phyloP scores from a whole-genome alignment of 2,888 invertebrate species.

The Eudasyphora cyanicolor region DNA sequence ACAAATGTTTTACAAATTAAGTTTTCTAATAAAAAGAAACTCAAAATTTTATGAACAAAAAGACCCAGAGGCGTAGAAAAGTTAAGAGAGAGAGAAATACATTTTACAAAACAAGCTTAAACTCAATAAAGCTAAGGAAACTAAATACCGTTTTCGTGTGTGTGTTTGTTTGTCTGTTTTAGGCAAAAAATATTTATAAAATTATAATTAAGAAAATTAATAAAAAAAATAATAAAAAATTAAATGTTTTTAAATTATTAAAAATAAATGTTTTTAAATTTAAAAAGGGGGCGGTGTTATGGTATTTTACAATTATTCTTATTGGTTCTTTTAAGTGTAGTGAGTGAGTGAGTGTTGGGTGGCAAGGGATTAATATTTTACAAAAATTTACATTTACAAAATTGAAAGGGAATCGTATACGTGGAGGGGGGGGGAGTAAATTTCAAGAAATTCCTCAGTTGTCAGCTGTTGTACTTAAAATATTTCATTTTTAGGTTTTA shows the following conservation, averaged over 20 bases:
- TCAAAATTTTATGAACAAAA: conserved; percentile 7
- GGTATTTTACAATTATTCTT: conserved; percentile 11
- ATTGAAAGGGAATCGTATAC: conserved; percentile 1
- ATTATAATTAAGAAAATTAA: neutral
- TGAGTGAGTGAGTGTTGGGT: neutral
- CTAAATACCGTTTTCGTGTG: conserved; percentile 42
- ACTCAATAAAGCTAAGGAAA: conserved; percentile 57
- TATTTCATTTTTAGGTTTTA: conserved; percentile 37
- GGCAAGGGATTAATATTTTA: neutral
- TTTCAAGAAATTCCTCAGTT: neutral
- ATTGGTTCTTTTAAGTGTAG: neutral
- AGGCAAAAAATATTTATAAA: conserved; percentile 29
- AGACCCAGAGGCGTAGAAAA: neutral
- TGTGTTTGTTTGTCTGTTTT: neutral
- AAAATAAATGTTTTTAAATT: neutral
- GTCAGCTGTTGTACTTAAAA: neutral
- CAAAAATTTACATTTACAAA: conserved; percentile 46
- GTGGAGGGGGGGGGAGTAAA: neutral
- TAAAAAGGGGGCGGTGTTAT: neutral
- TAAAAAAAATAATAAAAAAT: neutral
- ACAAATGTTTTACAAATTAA: neutral
- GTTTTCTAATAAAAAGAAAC: neutral
- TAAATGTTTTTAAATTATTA: neutral
- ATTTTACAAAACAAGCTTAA: conserved; percentile 49
- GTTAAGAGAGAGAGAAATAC: neutral